Evolutionary conservation across 2,888 invertebrate species (phyloP).

Genomic region (Phengaris alcon): DNA sequence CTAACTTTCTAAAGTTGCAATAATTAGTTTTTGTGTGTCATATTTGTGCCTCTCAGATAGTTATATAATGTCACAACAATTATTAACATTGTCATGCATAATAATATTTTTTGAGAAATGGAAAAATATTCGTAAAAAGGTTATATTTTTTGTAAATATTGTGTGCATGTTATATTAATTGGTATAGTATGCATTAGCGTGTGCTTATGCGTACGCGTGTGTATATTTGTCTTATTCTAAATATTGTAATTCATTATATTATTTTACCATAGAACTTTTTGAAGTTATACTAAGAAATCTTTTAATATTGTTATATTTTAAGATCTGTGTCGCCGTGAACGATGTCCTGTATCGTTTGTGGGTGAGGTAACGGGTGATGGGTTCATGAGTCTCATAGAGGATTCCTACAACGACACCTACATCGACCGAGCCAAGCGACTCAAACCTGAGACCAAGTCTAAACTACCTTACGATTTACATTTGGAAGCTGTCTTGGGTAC

Average conservation of each 20-base stretch:
- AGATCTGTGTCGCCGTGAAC: conserved; percentile 90
- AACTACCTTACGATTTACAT: conserved; percentile 91
- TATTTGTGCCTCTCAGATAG: not conserved
- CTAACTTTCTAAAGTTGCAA: not conserved
- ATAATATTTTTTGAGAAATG: too few species aligned
- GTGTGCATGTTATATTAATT: not conserved
- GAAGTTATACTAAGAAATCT: too few species aligned
- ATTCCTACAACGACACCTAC: conserved; percentile 67
- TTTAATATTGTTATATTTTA: not conserved
- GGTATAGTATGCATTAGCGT: too few species aligned
- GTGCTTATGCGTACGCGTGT: not conserved
- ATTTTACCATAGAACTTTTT: too few species aligned
- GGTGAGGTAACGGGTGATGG: conserved; percentile 95
- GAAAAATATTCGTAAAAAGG: not conserved
- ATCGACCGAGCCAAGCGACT: conserved; percentile 58
- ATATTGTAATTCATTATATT: not conserved
- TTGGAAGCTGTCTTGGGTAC: conserved; percentile 91
- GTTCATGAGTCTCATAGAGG: conserved; percentile 84
- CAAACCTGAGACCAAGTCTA: conserved; percentile 57
- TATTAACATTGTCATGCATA: too few species aligned
- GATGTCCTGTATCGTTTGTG: conserved; percentile 95
- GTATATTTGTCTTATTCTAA: not conserved
- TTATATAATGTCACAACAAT: too few species aligned
- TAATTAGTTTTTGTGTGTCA: not conserved
- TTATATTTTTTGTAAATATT: not conserved